A percentile compares a stretch with the other conserved stretches of the same genome.
These are phyloP conservation scores for Drosophila simulans DNA, from an alignment of 1,140 invertebrate species.

Conservation along the genomic window DNA sequence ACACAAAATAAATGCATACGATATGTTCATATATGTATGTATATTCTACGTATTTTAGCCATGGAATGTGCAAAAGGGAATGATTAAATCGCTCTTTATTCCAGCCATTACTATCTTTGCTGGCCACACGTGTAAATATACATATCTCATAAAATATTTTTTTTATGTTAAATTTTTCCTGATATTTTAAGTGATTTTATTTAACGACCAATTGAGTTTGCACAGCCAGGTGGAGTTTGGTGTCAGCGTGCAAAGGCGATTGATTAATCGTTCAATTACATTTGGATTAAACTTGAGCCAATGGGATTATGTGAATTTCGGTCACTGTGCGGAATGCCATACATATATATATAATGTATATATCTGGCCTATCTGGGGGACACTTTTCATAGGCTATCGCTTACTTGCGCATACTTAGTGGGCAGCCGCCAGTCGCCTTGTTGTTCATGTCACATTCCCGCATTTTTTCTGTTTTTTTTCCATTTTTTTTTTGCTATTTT, in stretches of 20 bases:
- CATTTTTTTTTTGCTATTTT: constrained; percentile 7
- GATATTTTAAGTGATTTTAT: neutral
- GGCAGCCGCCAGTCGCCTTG: constrained; percentile 50
- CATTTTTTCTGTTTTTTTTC: constrained; percentile 2
- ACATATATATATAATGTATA: constrained; percentile 8
- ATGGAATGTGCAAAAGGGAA: neutral
- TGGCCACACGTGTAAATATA: neutral
- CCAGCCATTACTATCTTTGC: neutral
- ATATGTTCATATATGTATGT: neutral
- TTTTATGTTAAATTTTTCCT: neutral
- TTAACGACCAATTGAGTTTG: constrained; percentile 4
- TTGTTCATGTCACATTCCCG: constrained; percentile 55
- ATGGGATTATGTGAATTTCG: neutral
- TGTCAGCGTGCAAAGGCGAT: neutral
- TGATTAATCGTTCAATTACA: neutral
- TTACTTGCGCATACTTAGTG: constrained; percentile 62
- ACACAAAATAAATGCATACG: neutral
- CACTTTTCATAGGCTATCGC: constrained; percentile 44
- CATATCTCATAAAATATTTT: no score
- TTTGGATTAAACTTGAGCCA: neutral
- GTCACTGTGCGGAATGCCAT: constrained; percentile 19
- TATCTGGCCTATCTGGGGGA: neutral
- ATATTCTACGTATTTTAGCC: neutral
- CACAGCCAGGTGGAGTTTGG: neutral
- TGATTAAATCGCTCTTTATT: neutral